Evolutionary conservation across 2,797 vertebrate species (phyloP), one percentile per base, ranked within the genome.

Genomic region (Oreonectes daqikongensis): DNA sequence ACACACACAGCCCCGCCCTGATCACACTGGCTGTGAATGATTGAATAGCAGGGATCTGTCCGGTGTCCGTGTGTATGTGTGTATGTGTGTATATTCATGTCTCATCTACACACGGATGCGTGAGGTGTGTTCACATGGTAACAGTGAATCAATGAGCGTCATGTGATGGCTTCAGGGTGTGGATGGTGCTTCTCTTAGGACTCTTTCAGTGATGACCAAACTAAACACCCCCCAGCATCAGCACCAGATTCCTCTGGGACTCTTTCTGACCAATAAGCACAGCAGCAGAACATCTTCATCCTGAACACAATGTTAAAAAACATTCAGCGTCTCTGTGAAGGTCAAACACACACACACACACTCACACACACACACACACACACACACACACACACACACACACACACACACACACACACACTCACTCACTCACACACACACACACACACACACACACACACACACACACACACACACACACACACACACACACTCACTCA

Each of bases 71-170:
- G 3, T 30, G n/a, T n/a, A n/a, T n/a, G n/a, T n/a, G n/a, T n/a
- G n/a, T 5, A 30, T 2, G 30, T 32, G 5, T 32, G 7, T 32
- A 32, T 32, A 32, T 32, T 32, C 30, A 32, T n/a, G n/a, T n/a
- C n/a, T n/a, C n/a, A n/a, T 57, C 73, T 55, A 77, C 74, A 74
- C 69, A 64, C 74, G 81, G 24, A 57, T 5, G 22, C 12, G 10
- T 14, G 22, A 55, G 5, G 20, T 11, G n/a, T 2, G 92, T 93
- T 93, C 89, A 88, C 92, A 93, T 93, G 92, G 92, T 90, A 93
- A 93, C 92, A 86, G 88, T 84, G 32, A 89, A 90, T 88, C 88
- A 84, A 89, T 85, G 75, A 50, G 30, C 5, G 6, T 59, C 65
- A 48, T 85, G 81, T 59, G 42, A 69, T 69, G 75, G 83, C 77